These are phyloP conservation scores for Labroides dimidiatus DNA, from an alignment of 2,797 vertebrate genomes.

Conservation along the genomic window DNA sequence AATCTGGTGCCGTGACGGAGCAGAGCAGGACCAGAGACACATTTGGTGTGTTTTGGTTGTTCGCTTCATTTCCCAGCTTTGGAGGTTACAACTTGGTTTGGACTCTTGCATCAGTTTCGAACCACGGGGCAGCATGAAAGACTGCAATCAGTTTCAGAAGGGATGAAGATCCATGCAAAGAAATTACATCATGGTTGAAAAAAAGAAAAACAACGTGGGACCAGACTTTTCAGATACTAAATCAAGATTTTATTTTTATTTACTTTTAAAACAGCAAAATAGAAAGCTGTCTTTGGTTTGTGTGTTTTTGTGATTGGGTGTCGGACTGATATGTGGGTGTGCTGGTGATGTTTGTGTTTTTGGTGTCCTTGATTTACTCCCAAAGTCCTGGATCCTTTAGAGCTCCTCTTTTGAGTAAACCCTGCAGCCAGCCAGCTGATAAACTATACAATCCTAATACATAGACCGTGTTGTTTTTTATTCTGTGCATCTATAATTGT, in stretches of 20 bases:
- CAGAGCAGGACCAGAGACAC: too few relatives aligned
- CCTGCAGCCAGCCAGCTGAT: neutral
- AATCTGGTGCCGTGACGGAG: too few relatives aligned
- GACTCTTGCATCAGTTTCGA: neutral
- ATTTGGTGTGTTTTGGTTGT: too few relatives aligned
- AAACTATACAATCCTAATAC: neutral
- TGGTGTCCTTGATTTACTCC: neutral
- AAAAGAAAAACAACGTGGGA: neutral
- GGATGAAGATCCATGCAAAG: neutral
- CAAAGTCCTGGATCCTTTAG: too few relatives aligned
- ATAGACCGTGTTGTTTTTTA: neutral
- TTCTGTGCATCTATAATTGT: constrained; percentile 3
- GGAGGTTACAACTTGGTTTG: neutral
- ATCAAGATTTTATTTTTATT: too few relatives aligned
- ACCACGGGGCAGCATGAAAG: neutral
- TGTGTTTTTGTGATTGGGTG: neutral
- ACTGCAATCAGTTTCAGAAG: neutral
- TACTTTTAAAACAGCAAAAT: neutral
- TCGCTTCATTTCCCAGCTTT: neutral
- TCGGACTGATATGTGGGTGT: neutral
- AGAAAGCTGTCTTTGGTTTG: neutral
- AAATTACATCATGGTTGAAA: neutral
- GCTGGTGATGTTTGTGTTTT: neutral
- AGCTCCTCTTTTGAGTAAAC: neutral
- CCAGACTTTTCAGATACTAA: neutral